A percentile compares a stretch with the other conserved stretches of the same genome.
Conservation (phyloP, 2,113 vertebrate species). For the Ranitomeya variabilis region DNA sequence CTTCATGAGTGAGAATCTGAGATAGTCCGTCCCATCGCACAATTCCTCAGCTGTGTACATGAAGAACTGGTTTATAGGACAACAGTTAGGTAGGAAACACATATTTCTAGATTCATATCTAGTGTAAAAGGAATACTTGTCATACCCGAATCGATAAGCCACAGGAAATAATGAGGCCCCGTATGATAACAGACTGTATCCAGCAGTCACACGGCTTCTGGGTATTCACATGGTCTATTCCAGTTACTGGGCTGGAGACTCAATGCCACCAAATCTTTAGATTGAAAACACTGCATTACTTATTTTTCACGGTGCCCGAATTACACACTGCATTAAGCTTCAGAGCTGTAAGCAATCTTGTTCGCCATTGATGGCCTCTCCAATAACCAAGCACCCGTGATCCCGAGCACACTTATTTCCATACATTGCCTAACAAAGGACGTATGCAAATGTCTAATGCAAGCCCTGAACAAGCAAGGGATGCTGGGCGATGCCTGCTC, state of each 20-base stretch:
- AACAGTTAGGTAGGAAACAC: not conserved
- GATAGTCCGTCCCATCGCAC: not conserved
- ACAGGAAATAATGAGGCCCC: not conserved
- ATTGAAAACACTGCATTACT: not conserved
- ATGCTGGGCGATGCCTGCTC: too few species aligned
- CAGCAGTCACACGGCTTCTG: not conserved
- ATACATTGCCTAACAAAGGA: too few species aligned
- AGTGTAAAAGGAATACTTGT: not conserved
- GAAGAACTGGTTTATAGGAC: not conserved
- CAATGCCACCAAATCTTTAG: not conserved
- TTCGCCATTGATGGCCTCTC: too few species aligned
- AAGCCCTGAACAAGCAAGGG: too few species aligned
- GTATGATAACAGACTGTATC: not conserved
- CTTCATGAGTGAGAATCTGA: too few species aligned
- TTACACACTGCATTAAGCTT: too few species aligned
- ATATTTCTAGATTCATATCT: not conserved
- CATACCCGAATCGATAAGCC: not conserved
- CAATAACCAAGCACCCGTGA: too few species aligned
- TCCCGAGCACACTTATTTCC: too few species aligned
- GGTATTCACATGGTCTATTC: not conserved
- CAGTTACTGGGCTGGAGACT: not conserved
- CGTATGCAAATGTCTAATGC: too few species aligned
- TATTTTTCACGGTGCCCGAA: not conserved
- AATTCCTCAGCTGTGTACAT: not conserved
- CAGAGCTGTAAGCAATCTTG: too few species aligned